Base-by-base conservation (phyloP, 2,113 vertebrate genomes). In the Vulpes ferrilata region DNA sequence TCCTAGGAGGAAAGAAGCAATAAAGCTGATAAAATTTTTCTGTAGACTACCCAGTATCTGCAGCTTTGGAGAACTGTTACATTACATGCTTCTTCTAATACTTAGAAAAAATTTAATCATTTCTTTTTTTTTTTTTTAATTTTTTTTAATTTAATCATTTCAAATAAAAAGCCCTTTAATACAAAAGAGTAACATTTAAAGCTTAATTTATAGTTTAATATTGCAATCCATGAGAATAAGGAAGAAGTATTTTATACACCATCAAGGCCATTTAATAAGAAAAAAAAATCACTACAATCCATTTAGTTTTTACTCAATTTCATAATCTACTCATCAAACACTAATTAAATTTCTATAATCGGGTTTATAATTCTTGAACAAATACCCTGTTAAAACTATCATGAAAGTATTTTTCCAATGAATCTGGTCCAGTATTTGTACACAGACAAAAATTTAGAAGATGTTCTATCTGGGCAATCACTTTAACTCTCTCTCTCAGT, bases 81-180 rank as follows among this genome's bases (percentile, higher is more conserved):
- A 65, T 23, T 30, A 51, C 7, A 95, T 83, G 48, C 20, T 57
- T 86, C 67, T 74, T 74, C 88, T 78, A 93, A 53, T 51, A 93
- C 30, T 80, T 10, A 78, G 13, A n/a, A 59, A 51, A 88, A 60
- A 38, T 60, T 55, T 79, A 92, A 89, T 48, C 51, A 32, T 89
- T 92, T 67, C 93, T 81, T n/a, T n/a, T n/a, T n/a, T n/a, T n/a
- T n/a, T n/a, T n/a, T n/a, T n/a, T n/a, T n/a, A n/a, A n/a, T n/a
- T n/a, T n/a, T n/a, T n/a, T n/a, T n/a, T n/a, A 60, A 38, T 60
- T 55, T 79, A 92, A 89, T 48, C 51, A 32, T 89, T 92, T 67
- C 93, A 78, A 92, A 94, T 93, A 80, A 97, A 90, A 23, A 90
- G 27, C 2, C 0, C 25, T 81, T 89, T 93, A 97, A 93, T 55